Conservation (phyloP, 2,797 vertebrate genomes). For the Alfaro cultratus region DNA sequence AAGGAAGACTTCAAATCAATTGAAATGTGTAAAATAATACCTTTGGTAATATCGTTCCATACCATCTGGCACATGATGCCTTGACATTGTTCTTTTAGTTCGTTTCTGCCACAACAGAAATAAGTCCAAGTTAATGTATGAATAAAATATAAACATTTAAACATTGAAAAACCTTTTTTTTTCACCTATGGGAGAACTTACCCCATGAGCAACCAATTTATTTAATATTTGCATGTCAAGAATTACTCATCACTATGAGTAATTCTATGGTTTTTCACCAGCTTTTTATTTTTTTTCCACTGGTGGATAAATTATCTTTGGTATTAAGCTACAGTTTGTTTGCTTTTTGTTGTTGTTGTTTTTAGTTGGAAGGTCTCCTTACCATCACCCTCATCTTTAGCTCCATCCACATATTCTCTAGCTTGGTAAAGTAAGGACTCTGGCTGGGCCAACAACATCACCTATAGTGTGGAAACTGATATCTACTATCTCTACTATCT, state of each 20-base stretch:
- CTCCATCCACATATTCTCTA: background rate
- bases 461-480: background rate
- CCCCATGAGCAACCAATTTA: background rate
- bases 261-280: background rate
- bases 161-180: background rate
- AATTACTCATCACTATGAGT: background rate
- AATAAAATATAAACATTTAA: background rate
- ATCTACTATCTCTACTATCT: no score
- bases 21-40: constrained; percentile 55
- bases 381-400: background rate
- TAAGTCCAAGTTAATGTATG: background rate
- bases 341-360: background rate
- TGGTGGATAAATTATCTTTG: background rate
- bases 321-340: background rate
- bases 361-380: background rate
- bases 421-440: background rate
- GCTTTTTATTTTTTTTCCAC: background rate
- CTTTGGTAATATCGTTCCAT: constrained; percentile 90
- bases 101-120: constrained; percentile 85
- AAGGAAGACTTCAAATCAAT: background rate
- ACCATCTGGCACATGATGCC: constrained; percentile 88
- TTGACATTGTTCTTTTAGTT: constrained; percentile 91
- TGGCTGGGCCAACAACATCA: background rate
- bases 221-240: background rate
- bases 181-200: background rate